Base-by-base conservation (phyloP, 2,797 vertebrate species). In the Pseudochaenichthys georgianus region DNA sequence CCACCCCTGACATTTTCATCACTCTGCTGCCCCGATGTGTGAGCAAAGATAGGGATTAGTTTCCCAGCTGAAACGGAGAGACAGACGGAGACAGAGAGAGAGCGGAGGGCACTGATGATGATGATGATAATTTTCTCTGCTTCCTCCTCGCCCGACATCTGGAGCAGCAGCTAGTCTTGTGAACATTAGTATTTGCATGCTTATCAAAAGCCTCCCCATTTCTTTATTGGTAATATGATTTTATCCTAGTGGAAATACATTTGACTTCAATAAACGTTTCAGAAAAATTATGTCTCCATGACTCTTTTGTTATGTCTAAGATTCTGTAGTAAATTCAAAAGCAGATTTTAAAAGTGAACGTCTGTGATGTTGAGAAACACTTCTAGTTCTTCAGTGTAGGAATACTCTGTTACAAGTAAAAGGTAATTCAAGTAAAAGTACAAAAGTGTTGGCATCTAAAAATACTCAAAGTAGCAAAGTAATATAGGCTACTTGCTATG, bases 221-320 rank as follows among this genome's bases (percentile, higher is more conserved):
- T 73, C 73, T 94, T 92, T 89, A 88, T 65, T 84, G 85, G 82
- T 85, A 78, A 86, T 90, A 91, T 88, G 88, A 92, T 93, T 94
- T 52, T 65, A 84, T 78, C 75, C 71, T 81, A 65, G 81, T 88
- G 87, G 66, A 85, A 82, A 82, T 64, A 78, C 76, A 85, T 91
- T 92, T 92, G 80, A 90, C 91, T 93, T 91, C 83, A 96, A 94
- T 95, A 95, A 95, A 96, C 73, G 72, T 89, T 93, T 94, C 75
- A 77, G 90, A 93, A 88, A 77, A 87, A 75, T 74, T 75, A 9
- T 54, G 4, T 62, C 70, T 73, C 68, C 13, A 31, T 60, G 66
- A 31, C 34, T 84, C 16, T 23, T 78, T 34, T 71, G 12, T 76
- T 64, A 5, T 9, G 41, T 53, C 42, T 61, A 3, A 38, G 16